Percentiles rank a stretch among this genome's conserved stretches.
Conservation (phyloP, 2,113 vertebrate genomes). For the Daboia siamensis region DNA sequence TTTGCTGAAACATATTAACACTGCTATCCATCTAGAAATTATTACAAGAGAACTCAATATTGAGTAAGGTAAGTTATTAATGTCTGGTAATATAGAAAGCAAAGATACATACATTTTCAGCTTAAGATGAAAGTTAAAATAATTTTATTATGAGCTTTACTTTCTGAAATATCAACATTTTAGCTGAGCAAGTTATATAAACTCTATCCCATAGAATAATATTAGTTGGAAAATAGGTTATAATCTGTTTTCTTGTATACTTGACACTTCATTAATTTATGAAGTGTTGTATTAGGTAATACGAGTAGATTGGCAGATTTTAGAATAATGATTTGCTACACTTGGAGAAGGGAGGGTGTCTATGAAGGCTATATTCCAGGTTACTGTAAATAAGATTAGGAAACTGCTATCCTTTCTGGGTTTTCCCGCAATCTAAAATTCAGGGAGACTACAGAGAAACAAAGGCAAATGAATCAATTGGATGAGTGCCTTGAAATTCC, state of each 20-base stretch:
- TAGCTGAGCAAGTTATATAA: not conserved
- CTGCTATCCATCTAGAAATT: not conserved
- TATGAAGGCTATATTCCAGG: not conserved
- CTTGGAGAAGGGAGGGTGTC: not conserved
- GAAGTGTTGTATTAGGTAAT: not conserved
- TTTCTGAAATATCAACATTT: not conserved
- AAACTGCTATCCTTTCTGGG: not conserved
- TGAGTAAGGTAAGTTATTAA: not conserved
- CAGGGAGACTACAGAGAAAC: not conserved
- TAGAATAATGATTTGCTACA: not conserved
- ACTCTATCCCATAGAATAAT: not conserved
- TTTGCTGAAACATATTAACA: not conserved
- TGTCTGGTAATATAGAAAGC: not conserved
- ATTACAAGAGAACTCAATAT: not conserved
- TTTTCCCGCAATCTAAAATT: not conserved
- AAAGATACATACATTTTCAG: not conserved
- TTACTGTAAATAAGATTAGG: not conserved
- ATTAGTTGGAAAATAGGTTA: not conserved
- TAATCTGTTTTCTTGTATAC: not conserved
- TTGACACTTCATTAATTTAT: not conserved
- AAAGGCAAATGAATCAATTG: too few species aligned
- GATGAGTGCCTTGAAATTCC: too few species aligned
- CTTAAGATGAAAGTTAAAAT: not conserved
- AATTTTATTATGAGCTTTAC: not conserved
- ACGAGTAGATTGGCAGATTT: not conserved